These are phyloP conservation scores for Ophiodon elongatus DNA, from an alignment of 2,113 vertebrate genomes.

Conservation along the genomic window DNA sequence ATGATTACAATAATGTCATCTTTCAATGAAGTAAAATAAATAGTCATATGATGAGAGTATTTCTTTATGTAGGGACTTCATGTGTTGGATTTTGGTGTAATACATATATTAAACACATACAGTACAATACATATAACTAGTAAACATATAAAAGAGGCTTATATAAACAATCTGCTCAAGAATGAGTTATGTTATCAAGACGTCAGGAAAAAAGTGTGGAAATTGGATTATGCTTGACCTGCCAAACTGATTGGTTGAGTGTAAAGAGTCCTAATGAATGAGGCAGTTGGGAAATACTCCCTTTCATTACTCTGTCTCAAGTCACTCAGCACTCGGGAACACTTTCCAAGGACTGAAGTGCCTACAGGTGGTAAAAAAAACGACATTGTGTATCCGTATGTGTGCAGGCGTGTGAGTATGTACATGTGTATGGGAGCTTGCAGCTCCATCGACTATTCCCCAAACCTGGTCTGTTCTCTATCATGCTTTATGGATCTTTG, in stretches of 20 bases:
- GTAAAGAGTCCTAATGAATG: conserved; percentile 54
- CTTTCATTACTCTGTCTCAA: conserved; percentile 63
- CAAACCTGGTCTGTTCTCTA: conserved; percentile 64
- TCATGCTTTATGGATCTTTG: conserved; percentile 70
- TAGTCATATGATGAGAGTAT: neutral
- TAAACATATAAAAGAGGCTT: conserved; percentile 15
- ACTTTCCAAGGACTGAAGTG: conserved; percentile 56
- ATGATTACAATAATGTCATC: conserved; percentile 6
- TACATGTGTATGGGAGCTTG: conserved; percentile 4
- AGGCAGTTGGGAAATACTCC: conserved; percentile 65
- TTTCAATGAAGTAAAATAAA: neutral
- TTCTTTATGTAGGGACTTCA: neutral
- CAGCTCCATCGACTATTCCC: conserved; percentile 56
- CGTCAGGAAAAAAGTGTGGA: conserved; percentile 45
- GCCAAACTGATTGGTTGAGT: conserved; percentile 58
- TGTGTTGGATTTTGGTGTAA: neutral
- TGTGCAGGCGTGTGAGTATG: conserved; percentile 2
- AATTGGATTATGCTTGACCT: conserved; percentile 69
- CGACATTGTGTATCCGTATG: conserved; percentile 26
- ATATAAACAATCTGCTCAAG: neutral
- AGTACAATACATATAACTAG: neutral
- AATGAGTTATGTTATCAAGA: conserved; percentile 23
- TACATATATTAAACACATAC: neutral
- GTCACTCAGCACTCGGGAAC: conserved; percentile 54
- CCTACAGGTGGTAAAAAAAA: conserved; percentile 53